Evolutionary conservation across 2,113 vertebrate species (phyloP), one percentile per base, ranked within the genome.

Genomic region (Passer montanus): DNA sequence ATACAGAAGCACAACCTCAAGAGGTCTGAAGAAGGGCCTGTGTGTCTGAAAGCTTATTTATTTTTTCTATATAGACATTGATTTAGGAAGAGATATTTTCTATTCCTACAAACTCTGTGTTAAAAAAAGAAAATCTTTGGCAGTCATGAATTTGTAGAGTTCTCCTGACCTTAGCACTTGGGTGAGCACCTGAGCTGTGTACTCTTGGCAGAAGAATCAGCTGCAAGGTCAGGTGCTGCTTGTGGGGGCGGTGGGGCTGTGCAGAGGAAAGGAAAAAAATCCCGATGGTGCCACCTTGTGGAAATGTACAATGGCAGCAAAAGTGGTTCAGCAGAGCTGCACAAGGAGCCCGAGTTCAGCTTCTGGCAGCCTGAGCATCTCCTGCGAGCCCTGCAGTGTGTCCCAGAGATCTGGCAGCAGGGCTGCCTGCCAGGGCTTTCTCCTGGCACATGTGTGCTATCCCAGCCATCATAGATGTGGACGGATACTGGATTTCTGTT

Each of bases 211-310:
- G 1, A 53, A 56, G 68, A 67, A 44, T 70, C 9, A 16, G 2
- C 21, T 46, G 28, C 0, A 1, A 9, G 5, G 11, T 37, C 11
- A 43, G 26, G 12, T 24, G 55, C 43, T 33, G 59, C 5, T 2
- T 28, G 44, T 11, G 37, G 4, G 4, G 33, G 2, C 5, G 2
- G 6, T 62, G 47, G 35, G 12, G 12, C 5, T 56, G 7, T 19
- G 30, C 27, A 5, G 62, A 28, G 66, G 11, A 49, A 41, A 30
- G 16, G 37, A 23, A 60, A 60, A 55, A 18, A 6, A 43, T 37
- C 19, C 30, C 41, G 12, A 24, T 95, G 94, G 46, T 97, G 98
- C 98, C 98, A 98, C 94, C 98, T 94, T 43, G 97, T 98, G 98
- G 98, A 23, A 13, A 9, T 46, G 3, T 9, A 2, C 60, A 26